Evolutionary conservation across 1,140 invertebrate species (phyloP), one percentile per base, ranked within the genome.

Genomic region (Trachymyrmex septentrionalis): DNA sequence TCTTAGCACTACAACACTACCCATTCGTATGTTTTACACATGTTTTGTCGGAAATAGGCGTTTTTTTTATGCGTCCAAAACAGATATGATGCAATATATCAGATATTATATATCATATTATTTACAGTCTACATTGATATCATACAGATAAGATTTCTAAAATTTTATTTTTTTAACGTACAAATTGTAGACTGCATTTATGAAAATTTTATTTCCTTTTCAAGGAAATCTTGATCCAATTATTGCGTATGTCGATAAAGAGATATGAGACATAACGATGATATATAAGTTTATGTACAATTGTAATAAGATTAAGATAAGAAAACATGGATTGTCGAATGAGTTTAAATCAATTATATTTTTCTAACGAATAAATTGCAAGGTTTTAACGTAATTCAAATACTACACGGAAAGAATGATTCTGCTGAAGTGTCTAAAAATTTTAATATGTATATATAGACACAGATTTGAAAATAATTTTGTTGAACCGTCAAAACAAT

Each of bases 271-370:
- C 16, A 24, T 55, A 24, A 30, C 21, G 53, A 30, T 30, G 53
- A 73, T 34, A 5, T 72, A 12, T 69, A 34, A 44, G 19, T 82
- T 59, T 12, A 3, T 21, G 12, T 73, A 59, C 24, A 59, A 44
- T 16, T 48, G 9, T 44, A 19, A 59, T 6, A 57, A 38, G 80
- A 72, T 73, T 16, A 21, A 59, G 67, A 73, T 73, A 73, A 72
- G 21, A n/a, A 44, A n/a, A 48, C 24, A 44, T 19, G 16, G 3
- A 0, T 27, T 27, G 14, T n/a, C 38, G 44, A 48, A 48, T 38
- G 9, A 21, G n/a, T 14, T 34, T 53, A n/a, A 27, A 16, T 19
- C 34, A 44, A 38, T 57, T 10, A 30, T 80, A 80, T 34, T 80
- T 53, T 55, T 12, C 4, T 7, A n/a, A 19, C 14, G 9, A 66